These are phyloP conservation scores for Oryzias dopingdopingensis DNA, from an alignment of 2,797 vertebrate genomes.

Conservation along the genomic window DNA sequence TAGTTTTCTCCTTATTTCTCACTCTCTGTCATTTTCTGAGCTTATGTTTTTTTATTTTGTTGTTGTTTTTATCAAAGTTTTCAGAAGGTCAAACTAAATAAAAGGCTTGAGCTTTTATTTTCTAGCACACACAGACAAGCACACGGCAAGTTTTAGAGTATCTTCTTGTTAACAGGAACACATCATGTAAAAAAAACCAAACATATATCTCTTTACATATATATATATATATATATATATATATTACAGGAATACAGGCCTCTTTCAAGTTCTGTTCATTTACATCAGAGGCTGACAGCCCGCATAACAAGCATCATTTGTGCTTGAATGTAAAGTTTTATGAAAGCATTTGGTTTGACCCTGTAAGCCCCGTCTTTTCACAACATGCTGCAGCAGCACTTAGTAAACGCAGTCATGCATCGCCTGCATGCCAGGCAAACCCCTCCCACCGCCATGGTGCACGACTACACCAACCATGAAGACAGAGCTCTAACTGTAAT, in stretches of 20 bases:
- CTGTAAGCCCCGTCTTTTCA: background rate
- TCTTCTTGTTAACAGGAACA: too few species aligned
- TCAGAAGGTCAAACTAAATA: slow-evolving; percentile 23
- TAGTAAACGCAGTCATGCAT: too few species aligned
- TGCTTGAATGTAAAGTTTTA: slow-evolving; percentile 8
- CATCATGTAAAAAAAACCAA: too few species aligned
- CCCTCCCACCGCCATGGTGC: too few species aligned
- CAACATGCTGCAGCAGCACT: background rate
- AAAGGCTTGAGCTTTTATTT: slow-evolving; percentile 20
- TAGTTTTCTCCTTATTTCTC: slow-evolving; percentile 13
- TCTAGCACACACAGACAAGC: background rate
- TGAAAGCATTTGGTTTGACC: slow-evolving; percentile 1
- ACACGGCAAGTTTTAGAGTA: too few species aligned
- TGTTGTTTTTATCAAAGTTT: slow-evolving; percentile 11
- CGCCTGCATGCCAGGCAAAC: too few species aligned
- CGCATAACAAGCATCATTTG: background rate
- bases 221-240: too few species aligned
- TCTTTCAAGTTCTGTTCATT: too few species aligned
- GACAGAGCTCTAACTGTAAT: too few species aligned
- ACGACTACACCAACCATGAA: too few species aligned
- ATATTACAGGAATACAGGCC: too few species aligned
- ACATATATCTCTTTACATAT: too few species aligned
- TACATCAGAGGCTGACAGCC: background rate
- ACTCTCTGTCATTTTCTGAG: slow-evolving; percentile 3
- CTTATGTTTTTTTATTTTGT: slow-evolving; percentile 3